phyloP scores from a whole-genome alignment of 2,113 vertebrate genomes.

The Oryctolagus cuniculus region DNA sequence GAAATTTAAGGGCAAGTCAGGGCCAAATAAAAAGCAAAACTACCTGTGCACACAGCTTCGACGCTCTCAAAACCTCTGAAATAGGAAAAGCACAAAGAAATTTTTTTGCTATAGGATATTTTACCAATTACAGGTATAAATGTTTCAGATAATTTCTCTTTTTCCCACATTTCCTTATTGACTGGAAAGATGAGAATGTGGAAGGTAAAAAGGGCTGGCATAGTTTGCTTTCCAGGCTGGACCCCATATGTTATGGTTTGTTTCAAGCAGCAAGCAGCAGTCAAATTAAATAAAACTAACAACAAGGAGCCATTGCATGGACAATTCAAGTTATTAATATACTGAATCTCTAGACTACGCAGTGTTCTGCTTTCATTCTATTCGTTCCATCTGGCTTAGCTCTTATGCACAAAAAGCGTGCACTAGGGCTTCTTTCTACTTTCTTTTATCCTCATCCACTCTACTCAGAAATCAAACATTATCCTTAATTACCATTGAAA shows the following conservation, averaged over 20 bases:
- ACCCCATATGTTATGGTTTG: neutral
- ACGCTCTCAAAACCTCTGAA: neutral
- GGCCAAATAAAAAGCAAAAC: neutral
- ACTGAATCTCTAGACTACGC: neutral
- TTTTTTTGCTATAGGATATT: neutral
- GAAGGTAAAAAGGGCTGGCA: neutral
- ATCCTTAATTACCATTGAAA: neutral
- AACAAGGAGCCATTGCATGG: neutral
- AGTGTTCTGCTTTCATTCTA: neutral
- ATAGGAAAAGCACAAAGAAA: neutral
- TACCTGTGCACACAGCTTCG: neutral
- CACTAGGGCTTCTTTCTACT: neutral
- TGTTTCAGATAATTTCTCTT: neutral
- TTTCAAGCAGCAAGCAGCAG: neutral
- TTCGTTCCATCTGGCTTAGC: neutral
- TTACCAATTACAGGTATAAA: neutral
- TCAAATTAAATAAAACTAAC: neutral
- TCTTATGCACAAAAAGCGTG: neutral
- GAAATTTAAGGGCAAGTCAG: neutral
- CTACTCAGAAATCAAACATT: neutral
- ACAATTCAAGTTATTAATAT: neutral
- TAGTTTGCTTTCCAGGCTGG: neutral
- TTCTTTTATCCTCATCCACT: neutral
- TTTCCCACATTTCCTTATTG: neutral
- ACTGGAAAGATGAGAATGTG: neutral